Base-by-base conservation (phyloP, 2,888 invertebrate genomes). In the Tanaodytes sp. region DNA sequence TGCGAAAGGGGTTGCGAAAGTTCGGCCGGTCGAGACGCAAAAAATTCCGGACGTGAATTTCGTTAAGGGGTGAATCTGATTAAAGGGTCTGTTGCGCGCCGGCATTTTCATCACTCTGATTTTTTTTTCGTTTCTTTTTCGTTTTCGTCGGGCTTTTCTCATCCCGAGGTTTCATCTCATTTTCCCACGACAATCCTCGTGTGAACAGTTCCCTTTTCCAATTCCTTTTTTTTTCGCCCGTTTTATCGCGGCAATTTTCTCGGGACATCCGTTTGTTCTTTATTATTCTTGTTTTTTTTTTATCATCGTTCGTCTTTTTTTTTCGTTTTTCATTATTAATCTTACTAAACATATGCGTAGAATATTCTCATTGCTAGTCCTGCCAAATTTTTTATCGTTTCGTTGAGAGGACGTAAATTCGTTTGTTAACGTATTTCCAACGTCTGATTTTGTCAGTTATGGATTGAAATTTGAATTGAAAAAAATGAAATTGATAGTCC, bases 61-160 rank as follows among this genome's bases (percentile, higher is more conserved):
- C 58, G 40, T 46, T 5, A 39, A 77, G 78, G 82, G 82, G 80
- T 82, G 82, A 83, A 82, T 84, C 83, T 80, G 80, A 83, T 83
- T 82, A 82, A 77, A 75, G 74, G 51, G 57, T 59, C 43, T 37
- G 49, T 43, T 23, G 23, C 55, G 52, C 57, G 37, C 19, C 48
- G 46, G 31, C 42, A 42, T 68, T 61, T 65, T 64, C 67, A 64
- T 58, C 52, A 18, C 52, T 61, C 15, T 45, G 55, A 33, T 51
- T 61, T 57, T 68, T 52, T 61, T 51, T 45, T 40, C 31, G 16
- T 37, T 23, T 36, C n/a, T 18, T 39, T 39, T 39, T 43, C 18
- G 27, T 43, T 27, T 43, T 27, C 30, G 18, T 33, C 33, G 33
- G 15, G 43, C 43, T 46, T 64, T 57, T 57, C 45, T 51, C 49